Conservation (phyloP, 2,888 invertebrate species). For the Scaptomyza flava region DNA sequence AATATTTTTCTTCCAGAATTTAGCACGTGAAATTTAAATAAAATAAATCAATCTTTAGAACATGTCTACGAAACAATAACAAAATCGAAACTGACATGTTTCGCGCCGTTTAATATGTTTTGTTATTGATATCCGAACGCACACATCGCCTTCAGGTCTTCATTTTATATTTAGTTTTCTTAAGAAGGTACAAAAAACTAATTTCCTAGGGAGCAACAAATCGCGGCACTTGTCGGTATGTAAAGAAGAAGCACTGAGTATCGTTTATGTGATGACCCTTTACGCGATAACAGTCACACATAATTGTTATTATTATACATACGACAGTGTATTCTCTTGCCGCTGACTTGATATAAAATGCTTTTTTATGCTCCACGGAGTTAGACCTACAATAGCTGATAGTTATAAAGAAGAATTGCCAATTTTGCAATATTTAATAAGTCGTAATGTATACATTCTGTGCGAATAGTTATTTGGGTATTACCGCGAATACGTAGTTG, state of each 20-base stretch:
- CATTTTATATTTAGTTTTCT: constrained; percentile 28
- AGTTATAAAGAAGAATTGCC: not conserved
- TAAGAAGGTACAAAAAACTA: constrained; percentile 41
- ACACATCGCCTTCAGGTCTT: constrained; percentile 30
- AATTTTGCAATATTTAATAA: not conserved
- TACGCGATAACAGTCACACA: constrained; percentile 7
- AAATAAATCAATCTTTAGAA: constrained; percentile 36
- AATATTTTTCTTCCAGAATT: constrained; percentile 47
- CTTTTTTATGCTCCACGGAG: not conserved
- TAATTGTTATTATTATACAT: not conserved
- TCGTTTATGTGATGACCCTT: constrained; percentile 29
- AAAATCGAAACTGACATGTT: constrained; percentile 54
- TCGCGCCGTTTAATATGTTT: constrained; percentile 38
- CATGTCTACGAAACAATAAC: constrained; percentile 42
- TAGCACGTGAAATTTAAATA: constrained; percentile 75
- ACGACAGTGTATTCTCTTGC: not conserved
- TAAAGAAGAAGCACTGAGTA: constrained; percentile 50
- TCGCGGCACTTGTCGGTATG: constrained; percentile 62
- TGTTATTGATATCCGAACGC: constrained; percentile 14
- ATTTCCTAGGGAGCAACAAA: constrained; percentile 56
- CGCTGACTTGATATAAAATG: too few relatives aligned
- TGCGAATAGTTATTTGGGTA: constrained; percentile 29
- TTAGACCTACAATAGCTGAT: not conserved
- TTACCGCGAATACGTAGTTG: not conserved
- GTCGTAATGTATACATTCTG: constrained; percentile 10